Evolutionary conservation across 2,113 vertebrate species (phyloP), one percentile per base, ranked within the genome.

Genomic region (Rhipidura dahli): DNA sequence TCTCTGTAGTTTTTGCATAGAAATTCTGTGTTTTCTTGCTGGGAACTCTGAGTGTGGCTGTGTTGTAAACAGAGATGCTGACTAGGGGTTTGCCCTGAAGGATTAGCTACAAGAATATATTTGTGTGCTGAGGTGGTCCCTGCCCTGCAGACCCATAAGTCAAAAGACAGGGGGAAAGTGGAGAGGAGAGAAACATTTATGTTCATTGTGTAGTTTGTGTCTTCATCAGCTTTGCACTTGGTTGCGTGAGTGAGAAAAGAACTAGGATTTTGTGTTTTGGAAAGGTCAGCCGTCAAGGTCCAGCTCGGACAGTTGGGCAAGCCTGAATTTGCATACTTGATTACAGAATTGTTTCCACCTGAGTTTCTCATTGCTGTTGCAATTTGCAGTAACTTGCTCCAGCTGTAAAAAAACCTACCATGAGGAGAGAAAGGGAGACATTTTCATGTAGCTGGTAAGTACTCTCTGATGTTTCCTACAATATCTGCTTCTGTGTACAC

Each of bases 401-500:
- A 90, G 35, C n/a, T 89, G 37, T 18, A 10, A 57, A 77, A 71
- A 71, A 51, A 7, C 28, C 6, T 14, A 10, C 18, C 59, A 1
- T 5, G 21, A 0, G 15, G 33, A 54, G 59, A 83, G 49, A 35
- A 57, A 28, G 13, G 1, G 54, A 59, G 40, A 8, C 0, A 1
- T 61, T 70, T 80, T 33, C 71, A 56, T 10, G 13, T 19, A 16
- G 9, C 30, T 65, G 60, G 24, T 6, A 73, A 44, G 13, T 56
- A 8, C 17, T 45, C 17, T 68, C 27, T n/a, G 13, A 40, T 64
- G 72, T 70, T 71, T 11, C 18, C 20, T 12, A 4, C 11, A 4
- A 0, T 15, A 5, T 18, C 26, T 53, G n/a, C 5, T 20, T 56
- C 11, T 40, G 11, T 28, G 37, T 8, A 10, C 7, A 11, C 11